Conservation (phyloP, 2,797 vertebrate species). For the Enteromius mattozi region DNA sequence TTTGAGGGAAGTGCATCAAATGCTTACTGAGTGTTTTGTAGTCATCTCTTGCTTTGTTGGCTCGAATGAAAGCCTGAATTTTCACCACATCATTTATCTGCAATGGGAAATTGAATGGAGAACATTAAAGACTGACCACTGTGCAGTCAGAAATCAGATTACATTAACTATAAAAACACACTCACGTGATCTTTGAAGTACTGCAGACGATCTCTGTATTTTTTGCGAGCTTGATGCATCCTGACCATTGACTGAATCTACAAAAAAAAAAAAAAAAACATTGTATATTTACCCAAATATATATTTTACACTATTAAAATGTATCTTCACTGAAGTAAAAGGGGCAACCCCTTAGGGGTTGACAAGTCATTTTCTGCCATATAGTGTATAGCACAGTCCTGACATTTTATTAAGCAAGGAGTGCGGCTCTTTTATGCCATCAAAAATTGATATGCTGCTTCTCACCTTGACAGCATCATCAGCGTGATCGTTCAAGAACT, state of each 20-base stretch:
- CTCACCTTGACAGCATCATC: conserved; percentile 90
- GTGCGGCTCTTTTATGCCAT: not conserved
- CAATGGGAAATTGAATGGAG: conserved; percentile 24
- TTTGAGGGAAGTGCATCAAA: not conserved
- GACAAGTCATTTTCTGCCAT: not conserved
- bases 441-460: not conserved
- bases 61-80: conserved; percentile 97
- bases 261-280: conserved; percentile 29
- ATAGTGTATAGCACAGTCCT: not conserved
- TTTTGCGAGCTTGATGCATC: conserved; percentile 95
- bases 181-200: conserved; percentile 95
- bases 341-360: not conserved
- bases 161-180: not conserved
- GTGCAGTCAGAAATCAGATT: not conserved
- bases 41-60: conserved; percentile 97
- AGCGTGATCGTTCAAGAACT: conserved; percentile 85
- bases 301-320: not conserved
- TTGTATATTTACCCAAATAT: not conserved
- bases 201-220: conserved; percentile 89
- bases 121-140: conserved; percentile 6
- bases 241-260: conserved; percentile 94
- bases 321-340: not conserved
- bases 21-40: conserved; percentile 98
- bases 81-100: conserved; percentile 94
- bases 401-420: not conserved